Evolutionary conservation across 2,113 vertebrate species (phyloP).

Genomic region (Heterotis niloticus): DNA sequence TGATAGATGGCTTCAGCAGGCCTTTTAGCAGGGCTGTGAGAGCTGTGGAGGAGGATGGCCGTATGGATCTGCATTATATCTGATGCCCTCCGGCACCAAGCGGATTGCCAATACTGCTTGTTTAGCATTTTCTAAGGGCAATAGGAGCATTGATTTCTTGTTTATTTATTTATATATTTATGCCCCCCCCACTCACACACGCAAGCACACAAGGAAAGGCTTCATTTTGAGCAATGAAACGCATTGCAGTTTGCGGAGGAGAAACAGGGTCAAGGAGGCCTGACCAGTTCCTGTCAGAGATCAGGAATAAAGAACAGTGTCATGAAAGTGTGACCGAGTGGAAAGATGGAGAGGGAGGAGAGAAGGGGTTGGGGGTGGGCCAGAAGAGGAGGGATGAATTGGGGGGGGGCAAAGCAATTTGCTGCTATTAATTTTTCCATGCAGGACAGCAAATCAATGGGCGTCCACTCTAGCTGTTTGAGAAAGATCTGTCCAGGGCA

Average conservation of each 20-base stretch:
- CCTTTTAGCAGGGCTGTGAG: conserved; percentile 83
- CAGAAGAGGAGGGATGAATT: conserved; percentile 33
- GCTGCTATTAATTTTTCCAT: conserved; percentile 85
- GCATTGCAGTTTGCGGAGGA: conserved; percentile 91
- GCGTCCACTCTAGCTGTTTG: conserved; percentile 79
- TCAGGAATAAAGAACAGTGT: conserved; percentile 76
- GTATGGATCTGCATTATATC: conserved; percentile 76
- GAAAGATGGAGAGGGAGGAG: conserved; percentile 53
- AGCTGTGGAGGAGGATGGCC: conserved; percentile 68
- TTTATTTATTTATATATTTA: conserved; percentile 43
- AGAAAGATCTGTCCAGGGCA: conserved; percentile 46
- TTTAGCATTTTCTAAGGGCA: conserved; percentile 98
- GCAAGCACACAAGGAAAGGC: conserved; percentile 84
- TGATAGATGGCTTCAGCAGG: conserved; percentile 85
- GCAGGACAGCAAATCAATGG: conserved; percentile 95
- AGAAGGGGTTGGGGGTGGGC: conserved; percentile 12
- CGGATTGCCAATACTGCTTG: conserved; percentile 95
- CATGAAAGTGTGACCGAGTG: conserved; percentile 77
- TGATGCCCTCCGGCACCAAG: conserved; percentile 73
- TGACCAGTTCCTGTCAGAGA: conserved; percentile 83
- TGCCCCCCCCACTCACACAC: background rate
- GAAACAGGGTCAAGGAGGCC: conserved; percentile 90
- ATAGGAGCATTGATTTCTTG: conserved; percentile 93
- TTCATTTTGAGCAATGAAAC: conserved; percentile 88
- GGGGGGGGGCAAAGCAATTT: conserved; percentile 76